A percentile compares a stretch with the other conserved stretches of the same genome.
Evolutionary conservation across 2,797 vertebrate species (phyloP).

Genomic region (Bryconaethiops microstoma): DNA sequence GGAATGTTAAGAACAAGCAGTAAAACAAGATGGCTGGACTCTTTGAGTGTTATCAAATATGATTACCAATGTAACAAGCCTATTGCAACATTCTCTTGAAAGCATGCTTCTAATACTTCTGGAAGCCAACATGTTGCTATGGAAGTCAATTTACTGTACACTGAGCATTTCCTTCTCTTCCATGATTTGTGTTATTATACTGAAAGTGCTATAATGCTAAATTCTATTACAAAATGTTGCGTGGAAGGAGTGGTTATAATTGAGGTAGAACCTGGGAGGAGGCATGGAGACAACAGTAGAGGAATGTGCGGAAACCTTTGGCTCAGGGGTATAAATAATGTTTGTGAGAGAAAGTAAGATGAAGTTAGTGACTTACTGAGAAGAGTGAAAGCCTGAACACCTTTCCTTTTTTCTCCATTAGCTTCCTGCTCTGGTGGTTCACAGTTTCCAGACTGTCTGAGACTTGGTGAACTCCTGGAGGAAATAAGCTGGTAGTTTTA

Average conservation of each 20-base stretch:
- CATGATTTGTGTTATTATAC: too few species aligned
- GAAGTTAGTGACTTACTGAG: not conserved
- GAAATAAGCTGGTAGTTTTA: constrained; percentile 40
- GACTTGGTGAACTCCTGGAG: constrained; percentile 32
- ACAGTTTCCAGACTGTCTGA: constrained; percentile 13
- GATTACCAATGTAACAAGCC: too few species aligned
- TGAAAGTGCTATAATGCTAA: not conserved
- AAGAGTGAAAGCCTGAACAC: not conserved
- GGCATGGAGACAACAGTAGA: constrained; percentile 18
- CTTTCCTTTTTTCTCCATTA: constrained; percentile 3
- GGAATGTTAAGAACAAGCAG: too few species aligned
- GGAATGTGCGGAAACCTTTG: constrained; percentile 28
- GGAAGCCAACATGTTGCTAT: too few species aligned
- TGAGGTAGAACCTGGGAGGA: constrained; percentile 14
- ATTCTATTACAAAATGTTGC: constrained; percentile 2
- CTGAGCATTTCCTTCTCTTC: too few species aligned
- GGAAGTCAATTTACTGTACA: too few species aligned
- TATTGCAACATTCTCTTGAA: too few species aligned
- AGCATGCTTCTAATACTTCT: too few species aligned
- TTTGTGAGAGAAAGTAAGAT: constrained; percentile 17
- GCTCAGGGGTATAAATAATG: constrained; percentile 17
- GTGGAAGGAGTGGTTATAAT: not conserved
- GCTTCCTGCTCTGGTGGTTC: constrained; percentile 3
- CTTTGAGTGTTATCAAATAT: too few species aligned
- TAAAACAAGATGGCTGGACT: too few species aligned